These are phyloP conservation scores for Brassicogethes aeneus DNA, from an alignment of 2,888 invertebrate species.

Conservation along the genomic window DNA sequence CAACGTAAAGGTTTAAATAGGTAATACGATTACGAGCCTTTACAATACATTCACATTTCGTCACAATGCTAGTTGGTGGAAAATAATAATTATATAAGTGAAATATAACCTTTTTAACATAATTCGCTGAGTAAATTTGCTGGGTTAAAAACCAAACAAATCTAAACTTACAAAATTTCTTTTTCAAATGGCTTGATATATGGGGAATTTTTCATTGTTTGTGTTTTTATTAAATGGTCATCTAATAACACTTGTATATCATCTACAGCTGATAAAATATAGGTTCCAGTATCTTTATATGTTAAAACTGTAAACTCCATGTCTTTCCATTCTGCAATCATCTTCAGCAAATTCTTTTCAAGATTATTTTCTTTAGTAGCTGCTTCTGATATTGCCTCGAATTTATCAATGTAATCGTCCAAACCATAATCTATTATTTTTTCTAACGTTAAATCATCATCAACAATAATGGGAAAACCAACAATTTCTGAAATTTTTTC, in stretches of 20 bases:
- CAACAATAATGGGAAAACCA: conserved; percentile 83
- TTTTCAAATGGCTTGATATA: conserved; percentile 93
- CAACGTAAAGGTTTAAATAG: no score
- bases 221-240: conserved; percentile 93
- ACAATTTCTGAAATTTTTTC: conserved; percentile 90
- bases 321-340: conserved; percentile 87
- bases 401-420: conserved; percentile 79
- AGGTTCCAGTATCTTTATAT: conserved; percentile 85
- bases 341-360: conserved; percentile 80
- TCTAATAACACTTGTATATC: conserved; percentile 89
- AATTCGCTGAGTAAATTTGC: conserved; percentile 2
- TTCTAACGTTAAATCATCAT: conserved; percentile 70
- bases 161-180: conserved; percentile 58
- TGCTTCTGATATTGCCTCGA: conserved; percentile 86
- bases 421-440: conserved; percentile 86
- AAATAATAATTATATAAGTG: no score
- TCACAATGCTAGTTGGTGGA: no score
- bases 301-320: conserved; percentile 62
- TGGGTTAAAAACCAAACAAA: conserved; percentile 1
- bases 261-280: conserved; percentile 81
- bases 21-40: no score
- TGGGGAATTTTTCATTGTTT: conserved; percentile 95
- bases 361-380: conserved; percentile 93
- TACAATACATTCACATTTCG: no score
- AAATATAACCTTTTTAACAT: neutral